Evolutionary conservation across 2,888 invertebrate species (phyloP).

Genomic region (Alsophila aescularia): DNA sequence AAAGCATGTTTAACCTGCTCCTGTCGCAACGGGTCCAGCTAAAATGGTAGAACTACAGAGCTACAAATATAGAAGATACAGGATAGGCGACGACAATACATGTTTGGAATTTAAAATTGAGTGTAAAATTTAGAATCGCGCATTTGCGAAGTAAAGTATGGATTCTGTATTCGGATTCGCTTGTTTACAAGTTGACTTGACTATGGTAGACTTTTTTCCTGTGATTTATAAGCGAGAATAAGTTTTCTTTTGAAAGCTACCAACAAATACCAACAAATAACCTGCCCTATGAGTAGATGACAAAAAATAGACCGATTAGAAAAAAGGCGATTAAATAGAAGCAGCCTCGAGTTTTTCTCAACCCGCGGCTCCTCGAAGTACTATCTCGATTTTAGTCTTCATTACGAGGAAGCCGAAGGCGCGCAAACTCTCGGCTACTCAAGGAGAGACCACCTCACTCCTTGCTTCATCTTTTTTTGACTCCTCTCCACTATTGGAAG

Average conservation of each 20-base stretch:
- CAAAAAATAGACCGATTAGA: no score
- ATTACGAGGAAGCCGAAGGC: no score
- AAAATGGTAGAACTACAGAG: constrained; percentile 50
- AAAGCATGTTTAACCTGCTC: constrained; percentile 3
- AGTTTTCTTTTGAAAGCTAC: background rate
- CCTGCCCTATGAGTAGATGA: no score
- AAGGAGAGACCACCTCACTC: no score
- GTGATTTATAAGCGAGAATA: background rate
- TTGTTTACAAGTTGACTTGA: background rate
- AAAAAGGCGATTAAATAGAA: no score
- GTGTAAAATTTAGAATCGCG: constrained; percentile 66
- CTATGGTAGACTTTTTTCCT: background rate
- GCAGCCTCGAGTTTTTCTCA: no score
- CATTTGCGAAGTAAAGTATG: constrained; percentile 20
- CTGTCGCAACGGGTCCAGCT: constrained; percentile 34
- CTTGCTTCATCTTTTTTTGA: no score
- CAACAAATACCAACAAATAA: no score
- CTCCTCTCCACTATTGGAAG: no score
- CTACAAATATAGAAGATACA: constrained; percentile 72
- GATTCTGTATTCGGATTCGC: constrained; percentile 4
- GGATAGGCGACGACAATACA: constrained; percentile 75
- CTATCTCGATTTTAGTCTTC: no score
- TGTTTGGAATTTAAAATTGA: constrained; percentile 76
- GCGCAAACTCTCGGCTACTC: no score
- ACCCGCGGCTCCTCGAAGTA: no score